Percentiles rank a stretch among this genome's conserved stretches.
phyloP scores from a whole-genome alignment of 2,113 vertebrate genomes.

The Nesoenas mayeri region DNA sequence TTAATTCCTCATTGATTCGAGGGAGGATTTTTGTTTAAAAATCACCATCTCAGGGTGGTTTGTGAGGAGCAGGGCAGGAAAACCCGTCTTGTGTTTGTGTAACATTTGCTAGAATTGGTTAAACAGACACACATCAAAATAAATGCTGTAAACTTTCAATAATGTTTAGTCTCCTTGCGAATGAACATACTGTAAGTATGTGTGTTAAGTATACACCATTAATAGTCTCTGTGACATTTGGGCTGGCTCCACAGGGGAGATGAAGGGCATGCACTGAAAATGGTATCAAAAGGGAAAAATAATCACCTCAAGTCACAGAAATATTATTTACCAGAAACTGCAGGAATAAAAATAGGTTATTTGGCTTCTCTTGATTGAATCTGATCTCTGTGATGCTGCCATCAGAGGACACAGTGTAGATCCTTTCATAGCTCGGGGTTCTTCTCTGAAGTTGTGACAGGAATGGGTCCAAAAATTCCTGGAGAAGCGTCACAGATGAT shows the following conservation, averaged over 20 bases:
- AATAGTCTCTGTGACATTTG: conserved; percentile 57
- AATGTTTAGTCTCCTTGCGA: conserved; percentile 46
- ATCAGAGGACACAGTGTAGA: background rate
- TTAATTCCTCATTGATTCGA: background rate
- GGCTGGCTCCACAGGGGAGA: conserved; percentile 48
- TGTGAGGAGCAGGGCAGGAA: conserved; percentile 5
- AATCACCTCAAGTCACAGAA: conserved; percentile 56
- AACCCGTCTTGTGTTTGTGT: conserved; percentile 28
- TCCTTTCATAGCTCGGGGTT: background rate
- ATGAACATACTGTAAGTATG: conserved; percentile 34
- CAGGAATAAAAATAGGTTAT: conserved; percentile 32
- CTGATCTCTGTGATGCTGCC: conserved; percentile 12
- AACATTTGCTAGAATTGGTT: conserved; percentile 42
- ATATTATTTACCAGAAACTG: conserved; percentile 44
- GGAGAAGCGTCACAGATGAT: conserved; percentile 6
- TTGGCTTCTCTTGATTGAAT: conserved; percentile 29
- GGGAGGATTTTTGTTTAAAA: conserved; percentile 36
- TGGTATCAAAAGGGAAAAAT: conserved; percentile 62
- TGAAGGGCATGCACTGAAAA: conserved; percentile 62
- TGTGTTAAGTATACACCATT: conserved; percentile 38
- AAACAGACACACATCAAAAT: conserved; percentile 48
- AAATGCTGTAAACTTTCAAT: conserved; percentile 52
- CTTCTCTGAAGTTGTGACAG: conserved; percentile 12
- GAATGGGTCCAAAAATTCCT: conserved; percentile 40
- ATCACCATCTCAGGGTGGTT: background rate